These are phyloP conservation scores for Plectropomus leopardus DNA, from an alignment of 2,113 vertebrate genomes.

Conservation along the genomic window DNA sequence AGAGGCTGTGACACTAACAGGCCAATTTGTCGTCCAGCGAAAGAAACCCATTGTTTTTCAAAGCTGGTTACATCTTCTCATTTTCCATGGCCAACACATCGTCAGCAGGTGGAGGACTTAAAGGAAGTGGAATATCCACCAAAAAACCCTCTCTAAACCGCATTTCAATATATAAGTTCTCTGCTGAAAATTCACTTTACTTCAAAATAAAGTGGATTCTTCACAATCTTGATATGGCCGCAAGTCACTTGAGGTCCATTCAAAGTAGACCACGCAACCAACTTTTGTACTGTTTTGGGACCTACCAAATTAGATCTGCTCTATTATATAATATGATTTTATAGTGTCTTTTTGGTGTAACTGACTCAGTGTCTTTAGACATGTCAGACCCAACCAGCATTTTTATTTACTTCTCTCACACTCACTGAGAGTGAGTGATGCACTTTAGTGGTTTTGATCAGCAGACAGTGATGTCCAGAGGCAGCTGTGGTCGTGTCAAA, in stretches of 20 bases:
- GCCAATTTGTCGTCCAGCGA: too few relatives aligned
- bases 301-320: too few relatives aligned
- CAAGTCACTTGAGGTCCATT: too few relatives aligned
- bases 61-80: not conserved
- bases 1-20: too few relatives aligned
- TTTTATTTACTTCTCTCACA: not conserved
- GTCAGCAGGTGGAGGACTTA: not conserved
- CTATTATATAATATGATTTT: too few relatives aligned
- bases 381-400: not conserved
- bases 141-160: too few relatives aligned
- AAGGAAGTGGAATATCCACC: not conserved
- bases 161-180: too few relatives aligned
- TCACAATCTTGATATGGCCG: too few relatives aligned
- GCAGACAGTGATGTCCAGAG: slow-evolving; percentile 1
- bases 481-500: not conserved
- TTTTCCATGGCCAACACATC: not conserved
- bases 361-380: not conserved
- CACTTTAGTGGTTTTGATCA: slow-evolving; percentile 13
- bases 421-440: not conserved
- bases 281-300: too few relatives aligned
- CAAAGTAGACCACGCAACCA: too few relatives aligned
- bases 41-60: not conserved
- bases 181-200: too few relatives aligned
- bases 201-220: too few relatives aligned
- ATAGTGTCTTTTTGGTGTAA: not conserved